Evolutionary conservation across 1,140 invertebrate species (phyloP).

Genomic region (Chlorops oryzae): DNA sequence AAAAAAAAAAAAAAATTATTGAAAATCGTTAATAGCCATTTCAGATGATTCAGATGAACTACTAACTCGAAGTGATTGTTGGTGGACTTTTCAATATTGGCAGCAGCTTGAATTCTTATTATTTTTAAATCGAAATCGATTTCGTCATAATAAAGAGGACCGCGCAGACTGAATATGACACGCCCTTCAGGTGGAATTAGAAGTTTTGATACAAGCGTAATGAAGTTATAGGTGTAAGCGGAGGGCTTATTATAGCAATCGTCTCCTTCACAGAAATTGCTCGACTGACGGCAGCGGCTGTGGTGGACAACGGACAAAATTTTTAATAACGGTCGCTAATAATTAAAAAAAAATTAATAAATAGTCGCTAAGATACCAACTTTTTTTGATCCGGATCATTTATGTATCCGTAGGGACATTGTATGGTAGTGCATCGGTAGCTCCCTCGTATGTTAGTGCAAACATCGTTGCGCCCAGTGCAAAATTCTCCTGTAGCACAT

Average conservation of each 20-base stretch:
- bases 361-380: constrained; percentile 51
- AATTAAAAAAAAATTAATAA: background rate
- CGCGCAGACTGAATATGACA: constrained; percentile 77
- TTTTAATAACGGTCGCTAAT: background rate
- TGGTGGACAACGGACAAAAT: background rate
- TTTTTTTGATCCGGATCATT: constrained; percentile 66
- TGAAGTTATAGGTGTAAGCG: constrained; percentile 84
- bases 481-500: constrained; percentile 61
- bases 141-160: constrained; percentile 61
- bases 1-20: too few species aligned
- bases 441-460: constrained; percentile 88
- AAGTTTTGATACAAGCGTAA: constrained; percentile 80
- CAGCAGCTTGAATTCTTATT: constrained; percentile 53
- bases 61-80: constrained; percentile 62
- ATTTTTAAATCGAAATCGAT: constrained; percentile 71
- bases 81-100: constrained; percentile 56
- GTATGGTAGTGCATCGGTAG: constrained; percentile 78
- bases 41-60: background rate
- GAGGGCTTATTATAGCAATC: constrained; percentile 75
- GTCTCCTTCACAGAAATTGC: constrained; percentile 59
- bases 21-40: background rate
- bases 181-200: constrained; percentile 61
- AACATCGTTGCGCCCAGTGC: constrained; percentile 62
- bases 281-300: constrained; percentile 74
- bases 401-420: constrained; percentile 76